Percentiles rank a stretch among this genome's conserved stretches.
These are phyloP conservation scores for Astyanax mexicanus DNA, from an alignment of 2,797 vertebrate species.

Conservation along the genomic window DNA sequence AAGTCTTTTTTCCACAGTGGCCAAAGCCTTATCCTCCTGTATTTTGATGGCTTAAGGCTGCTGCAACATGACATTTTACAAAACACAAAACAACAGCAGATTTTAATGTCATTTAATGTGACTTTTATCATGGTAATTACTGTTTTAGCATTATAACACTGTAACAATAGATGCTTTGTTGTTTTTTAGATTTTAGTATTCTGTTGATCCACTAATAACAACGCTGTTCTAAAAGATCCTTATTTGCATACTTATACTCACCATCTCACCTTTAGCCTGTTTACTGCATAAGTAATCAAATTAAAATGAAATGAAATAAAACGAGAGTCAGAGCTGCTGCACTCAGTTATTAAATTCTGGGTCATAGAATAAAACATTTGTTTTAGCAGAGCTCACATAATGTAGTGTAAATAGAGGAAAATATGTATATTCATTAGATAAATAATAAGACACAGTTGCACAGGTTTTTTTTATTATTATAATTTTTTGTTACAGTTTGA, in stretches of 20 bases:
- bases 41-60: neutral
- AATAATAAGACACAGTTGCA: too few relatives aligned
- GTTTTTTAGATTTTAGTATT: neutral
- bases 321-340: neutral
- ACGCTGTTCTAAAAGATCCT: neutral
- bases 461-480: too few relatives aligned
- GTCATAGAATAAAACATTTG: neutral
- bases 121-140: neutral
- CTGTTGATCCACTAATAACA: neutral
- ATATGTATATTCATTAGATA: too few relatives aligned
- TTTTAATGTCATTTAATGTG: neutral
- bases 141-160: neutral
- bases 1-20: neutral
- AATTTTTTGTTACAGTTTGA: too few relatives aligned
- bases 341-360: neutral
- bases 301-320: neutral
- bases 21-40: neutral
- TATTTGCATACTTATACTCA: neutral
- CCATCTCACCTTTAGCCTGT: neutral
- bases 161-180: neutral
- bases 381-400: neutral
- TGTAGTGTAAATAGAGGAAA: neutral
- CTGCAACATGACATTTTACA: neutral
- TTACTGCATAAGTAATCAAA: neutral
- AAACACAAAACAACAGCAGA: neutral